A percentile compares a stretch with the other conserved stretches of the same genome.
Evolutionary conservation across 1,140 invertebrate genomes (phyloP).

Genomic region (Cyphomyrmex costatus): DNA sequence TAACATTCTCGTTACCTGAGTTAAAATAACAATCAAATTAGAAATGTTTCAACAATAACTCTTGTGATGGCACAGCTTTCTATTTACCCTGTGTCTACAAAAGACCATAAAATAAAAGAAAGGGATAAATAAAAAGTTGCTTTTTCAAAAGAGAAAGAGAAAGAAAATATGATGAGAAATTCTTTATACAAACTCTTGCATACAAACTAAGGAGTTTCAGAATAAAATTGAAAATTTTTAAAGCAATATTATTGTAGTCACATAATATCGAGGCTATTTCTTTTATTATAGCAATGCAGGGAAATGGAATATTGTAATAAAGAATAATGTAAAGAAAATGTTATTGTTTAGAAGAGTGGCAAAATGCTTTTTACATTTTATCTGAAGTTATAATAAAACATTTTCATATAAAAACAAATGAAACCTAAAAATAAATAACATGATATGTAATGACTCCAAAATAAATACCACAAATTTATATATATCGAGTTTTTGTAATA

Average conservation of each 20-base stretch:
- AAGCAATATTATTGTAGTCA: background rate
- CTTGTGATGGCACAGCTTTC: background rate
- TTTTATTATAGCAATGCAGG: background rate
- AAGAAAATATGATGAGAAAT: conserved; percentile 2
- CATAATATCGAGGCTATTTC: background rate
- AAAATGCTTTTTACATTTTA: background rate
- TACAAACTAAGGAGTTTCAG: background rate
- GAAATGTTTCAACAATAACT: background rate
- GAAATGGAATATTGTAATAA: background rate
- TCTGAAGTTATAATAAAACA: background rate
- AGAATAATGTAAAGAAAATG: background rate
- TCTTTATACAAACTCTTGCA: background rate
- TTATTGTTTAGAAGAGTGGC: background rate
- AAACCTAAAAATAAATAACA: background rate
- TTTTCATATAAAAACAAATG: background rate
- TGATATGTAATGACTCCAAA: background rate
- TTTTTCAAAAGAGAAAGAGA: background rate
- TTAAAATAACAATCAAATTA: conserved; percentile 15
- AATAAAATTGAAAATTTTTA: background rate
- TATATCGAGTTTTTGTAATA: background rate
- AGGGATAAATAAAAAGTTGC: background rate
- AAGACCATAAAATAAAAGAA: background rate
- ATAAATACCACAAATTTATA: background rate
- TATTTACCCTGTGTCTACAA: background rate
- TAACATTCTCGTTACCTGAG: background rate